A percentile compares a stretch with the other conserved stretches of the same genome.
phyloP scores from a whole-genome alignment of 2,113 vertebrate species.

The Catharus minimus region DNA sequence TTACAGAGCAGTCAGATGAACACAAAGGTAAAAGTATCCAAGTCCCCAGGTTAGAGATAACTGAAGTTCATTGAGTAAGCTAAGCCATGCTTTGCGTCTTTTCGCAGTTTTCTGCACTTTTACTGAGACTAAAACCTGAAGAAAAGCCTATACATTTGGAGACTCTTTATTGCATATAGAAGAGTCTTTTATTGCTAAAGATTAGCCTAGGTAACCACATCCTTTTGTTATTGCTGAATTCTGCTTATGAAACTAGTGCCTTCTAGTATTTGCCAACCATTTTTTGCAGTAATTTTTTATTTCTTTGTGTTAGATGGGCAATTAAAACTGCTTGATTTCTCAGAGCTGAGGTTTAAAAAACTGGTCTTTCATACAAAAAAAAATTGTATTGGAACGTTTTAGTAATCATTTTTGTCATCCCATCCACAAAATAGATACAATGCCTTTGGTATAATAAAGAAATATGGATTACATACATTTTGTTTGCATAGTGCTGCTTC shows the following conservation, averaged over 20 bases:
- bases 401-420: not conserved
- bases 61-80: not conserved
- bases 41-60: not conserved
- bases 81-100: not conserved
- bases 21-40: not conserved
- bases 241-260: not conserved
- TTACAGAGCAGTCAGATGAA: not conserved
- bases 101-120: not conserved
- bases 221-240: not conserved
- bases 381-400: not conserved
- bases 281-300: not conserved
- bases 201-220: not conserved
- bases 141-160: not conserved
- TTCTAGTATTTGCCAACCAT: not conserved
- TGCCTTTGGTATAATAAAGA: not conserved
- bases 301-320: not conserved
- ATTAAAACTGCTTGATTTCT: not conserved
- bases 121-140: not conserved
- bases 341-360: not conserved
- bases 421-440: not conserved
- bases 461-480: not conserved
- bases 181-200: not conserved
- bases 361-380: not conserved
- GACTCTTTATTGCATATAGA: not conserved
- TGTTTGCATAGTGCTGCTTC: not conserved